Evolutionary conservation across 2,113 vertebrate genomes (phyloP).

Genomic region (Anser cygnoides): DNA sequence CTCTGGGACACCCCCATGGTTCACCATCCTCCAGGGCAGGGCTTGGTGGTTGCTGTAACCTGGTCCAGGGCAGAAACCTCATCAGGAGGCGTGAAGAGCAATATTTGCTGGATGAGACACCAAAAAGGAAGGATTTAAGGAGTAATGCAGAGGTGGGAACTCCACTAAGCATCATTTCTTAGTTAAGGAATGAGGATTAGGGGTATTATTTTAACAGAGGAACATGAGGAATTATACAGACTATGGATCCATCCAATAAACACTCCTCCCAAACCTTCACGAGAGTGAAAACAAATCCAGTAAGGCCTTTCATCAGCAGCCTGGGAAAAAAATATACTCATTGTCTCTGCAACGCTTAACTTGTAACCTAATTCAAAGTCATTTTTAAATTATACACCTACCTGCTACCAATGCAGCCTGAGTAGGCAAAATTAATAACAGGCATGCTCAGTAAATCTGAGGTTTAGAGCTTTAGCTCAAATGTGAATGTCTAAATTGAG

Average conservation of each 20-base stretch:
- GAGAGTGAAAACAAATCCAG: slow-evolving; percentile 33
- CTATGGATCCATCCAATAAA: slow-evolving; percentile 27
- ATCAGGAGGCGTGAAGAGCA: background rate
- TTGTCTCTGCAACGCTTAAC: background rate
- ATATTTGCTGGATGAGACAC: background rate
- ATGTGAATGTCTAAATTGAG: slow-evolving; percentile 41
- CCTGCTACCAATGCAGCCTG: slow-evolving; percentile 31
- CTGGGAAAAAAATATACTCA: background rate
- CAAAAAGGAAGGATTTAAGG: background rate
- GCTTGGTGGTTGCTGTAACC: background rate
- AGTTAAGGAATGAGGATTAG: background rate
- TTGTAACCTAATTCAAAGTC: slow-evolving; percentile 22
- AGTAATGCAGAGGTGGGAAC: background rate
- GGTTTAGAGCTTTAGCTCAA: slow-evolving; percentile 36
- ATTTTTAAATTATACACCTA: slow-evolving; percentile 53
- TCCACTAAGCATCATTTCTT: background rate
- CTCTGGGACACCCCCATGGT: rapidly evolving
- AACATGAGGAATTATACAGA: background rate
- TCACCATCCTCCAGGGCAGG: background rate
- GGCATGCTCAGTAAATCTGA: slow-evolving; percentile 26
- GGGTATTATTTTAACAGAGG: background rate
- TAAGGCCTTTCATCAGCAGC: slow-evolving; percentile 2
- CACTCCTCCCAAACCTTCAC: slow-evolving; percentile 38
- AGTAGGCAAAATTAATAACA: slow-evolving; percentile 49
- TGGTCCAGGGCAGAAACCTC: background rate